These are phyloP conservation scores for Ceraclea dissimilis DNA, from an alignment of 2,888 invertebrate species.

Conservation along the genomic window DNA sequence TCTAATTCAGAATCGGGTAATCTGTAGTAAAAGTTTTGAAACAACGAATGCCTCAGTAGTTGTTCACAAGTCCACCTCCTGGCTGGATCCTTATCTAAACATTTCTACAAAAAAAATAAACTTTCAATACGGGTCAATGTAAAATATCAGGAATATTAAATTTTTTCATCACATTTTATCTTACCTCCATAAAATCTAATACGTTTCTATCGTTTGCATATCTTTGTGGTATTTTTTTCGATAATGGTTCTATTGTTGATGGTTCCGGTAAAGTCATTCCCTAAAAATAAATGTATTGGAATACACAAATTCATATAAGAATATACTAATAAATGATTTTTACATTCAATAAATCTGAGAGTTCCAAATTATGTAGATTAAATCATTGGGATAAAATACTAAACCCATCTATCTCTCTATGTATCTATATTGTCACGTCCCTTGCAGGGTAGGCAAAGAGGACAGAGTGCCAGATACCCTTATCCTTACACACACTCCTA, in stretches of 20 bases:
- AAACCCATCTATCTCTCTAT: too few species aligned
- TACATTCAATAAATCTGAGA: too few species aligned
- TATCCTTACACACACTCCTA: too few species aligned
- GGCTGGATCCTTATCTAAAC: constrained; percentile 90
- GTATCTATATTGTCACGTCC: too few species aligned
- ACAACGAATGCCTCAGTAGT: constrained; percentile 82
- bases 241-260: constrained; percentile 74
- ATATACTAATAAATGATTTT: too few species aligned
- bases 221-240: constrained; percentile 75
- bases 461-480: too few species aligned
- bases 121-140: too few species aligned
- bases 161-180: background rate
- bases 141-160: background rate
- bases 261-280: constrained; percentile 91
- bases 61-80: constrained; percentile 90
- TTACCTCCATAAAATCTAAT: constrained; percentile 79
- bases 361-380: too few species aligned
- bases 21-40: constrained; percentile 80
- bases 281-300: too few species aligned
- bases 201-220: constrained; percentile 57
- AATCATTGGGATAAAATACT: too few species aligned
- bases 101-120: constrained; percentile 58
- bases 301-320: too few species aligned
- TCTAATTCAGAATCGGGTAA: constrained; percentile 64
- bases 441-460: too few species aligned